Base-by-base conservation (phyloP, 2,113 vertebrate genomes). In the Prunella himalayana region DNA sequence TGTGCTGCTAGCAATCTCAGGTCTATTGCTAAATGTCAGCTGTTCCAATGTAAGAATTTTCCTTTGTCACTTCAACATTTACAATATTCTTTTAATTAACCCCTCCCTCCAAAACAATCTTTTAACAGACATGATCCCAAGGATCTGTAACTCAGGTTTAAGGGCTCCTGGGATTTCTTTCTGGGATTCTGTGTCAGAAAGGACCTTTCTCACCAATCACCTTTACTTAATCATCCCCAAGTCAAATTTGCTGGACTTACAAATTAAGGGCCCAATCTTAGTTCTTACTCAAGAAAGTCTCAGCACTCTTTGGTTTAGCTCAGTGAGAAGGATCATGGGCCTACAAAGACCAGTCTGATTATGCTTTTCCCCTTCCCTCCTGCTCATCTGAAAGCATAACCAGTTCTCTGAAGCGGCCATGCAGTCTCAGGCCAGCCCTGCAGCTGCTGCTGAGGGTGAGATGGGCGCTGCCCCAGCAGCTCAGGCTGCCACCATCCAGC, bases 391-490 rank as follows among this genome's bases (percentile, higher is more conserved):
- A 24, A 57, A 20, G 41, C 41, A 49, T 42, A 7, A 11, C 7
- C 5, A 28, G 44, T 49, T 41, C 30, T 30, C 44, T 35, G 81
- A n/a, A 39, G 84, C 54, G 63, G 64, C 23, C 11, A 2, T 20
- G 21, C 3, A 3, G 47, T 19, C 22, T 27, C 64, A 59, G 78
- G 50, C 15, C 24, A 53, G 66, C 49, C 24, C 65, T 47, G 51
- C 22, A n/a, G n/a, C 20, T 63, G 64, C 65, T 39, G 56, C 13
- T 25, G 73, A 39, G 41, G 66, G 70, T 41, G n/a, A 50, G 57
- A 21, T 15, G 0, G 0, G 56, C 10, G 0, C 21, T 37, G 69
- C 27, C 51, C 61, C 31, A 4, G 72, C 5, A 3, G 27, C 11
- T 7, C 47, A 18, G 51, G 54, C 66, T 82, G 83, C 59, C 39